Conservation (phyloP, 2,797 vertebrate species). For the Coluber constrictor region DNA sequence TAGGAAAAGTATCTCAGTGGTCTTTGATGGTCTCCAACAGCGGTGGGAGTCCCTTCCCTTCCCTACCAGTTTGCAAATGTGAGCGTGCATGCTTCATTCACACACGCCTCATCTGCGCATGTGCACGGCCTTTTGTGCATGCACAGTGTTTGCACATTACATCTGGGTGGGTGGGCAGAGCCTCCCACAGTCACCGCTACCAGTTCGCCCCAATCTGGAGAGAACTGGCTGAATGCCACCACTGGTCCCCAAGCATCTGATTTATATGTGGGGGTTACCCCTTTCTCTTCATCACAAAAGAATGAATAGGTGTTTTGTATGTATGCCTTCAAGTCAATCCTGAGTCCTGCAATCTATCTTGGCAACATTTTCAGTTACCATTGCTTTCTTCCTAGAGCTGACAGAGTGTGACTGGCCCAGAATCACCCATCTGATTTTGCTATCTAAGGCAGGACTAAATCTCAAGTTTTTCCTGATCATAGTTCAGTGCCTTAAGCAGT, state of each 20-base stretch:
- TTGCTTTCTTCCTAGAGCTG: not conserved
- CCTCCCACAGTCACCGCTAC: too few species aligned
- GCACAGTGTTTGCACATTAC: too few species aligned
- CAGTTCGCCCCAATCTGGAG: too few species aligned
- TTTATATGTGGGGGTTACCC: not conserved
- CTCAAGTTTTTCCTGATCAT: not conserved
- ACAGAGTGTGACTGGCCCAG: not conserved
- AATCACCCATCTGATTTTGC: not conserved
- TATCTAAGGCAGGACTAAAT: not conserved
- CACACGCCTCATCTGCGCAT: too few species aligned
- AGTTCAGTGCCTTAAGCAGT: not conserved
- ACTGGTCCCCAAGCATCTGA: not conserved
- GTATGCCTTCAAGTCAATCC: not conserved
- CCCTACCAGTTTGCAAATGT: too few species aligned
- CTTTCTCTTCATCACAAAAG: not conserved
- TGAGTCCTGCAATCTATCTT: not conserved
- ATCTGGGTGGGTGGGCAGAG: too few species aligned
- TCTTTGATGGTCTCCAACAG: not conserved
- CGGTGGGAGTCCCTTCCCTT: too few species aligned
- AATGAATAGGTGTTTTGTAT: not conserved
- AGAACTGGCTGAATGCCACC: too few species aligned
- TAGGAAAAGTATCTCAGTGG: not conserved
- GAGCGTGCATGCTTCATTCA: too few species aligned
- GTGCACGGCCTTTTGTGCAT: too few species aligned
- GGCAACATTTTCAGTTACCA: not conserved